Percentiles rank a stretch among this genome's conserved stretches.
Conservation (phyloP, 1,140 invertebrate species). For the Chironomus striatipennis region DNA sequence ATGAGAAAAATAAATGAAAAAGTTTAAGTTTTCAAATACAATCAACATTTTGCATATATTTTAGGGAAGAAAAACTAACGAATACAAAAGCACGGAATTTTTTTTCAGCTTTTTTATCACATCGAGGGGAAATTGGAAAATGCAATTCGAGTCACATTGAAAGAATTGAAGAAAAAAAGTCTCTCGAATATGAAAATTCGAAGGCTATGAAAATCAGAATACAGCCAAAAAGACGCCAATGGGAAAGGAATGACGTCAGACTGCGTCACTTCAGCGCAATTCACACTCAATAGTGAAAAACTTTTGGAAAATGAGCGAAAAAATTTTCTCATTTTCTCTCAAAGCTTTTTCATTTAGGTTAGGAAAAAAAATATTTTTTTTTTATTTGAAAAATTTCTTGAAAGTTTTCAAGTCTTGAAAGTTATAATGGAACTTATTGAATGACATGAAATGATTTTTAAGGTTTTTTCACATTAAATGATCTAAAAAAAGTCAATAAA, state of each 20-base stretch:
- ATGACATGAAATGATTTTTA: too few species aligned
- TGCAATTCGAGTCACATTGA: neutral
- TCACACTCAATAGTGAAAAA: neutral
- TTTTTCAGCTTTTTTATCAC: neutral
- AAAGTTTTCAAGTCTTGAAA: neutral
- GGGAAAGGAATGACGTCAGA: conserved; percentile 3
- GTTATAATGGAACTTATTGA: too few species aligned
- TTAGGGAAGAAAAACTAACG: neutral
- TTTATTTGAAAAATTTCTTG: neutral
- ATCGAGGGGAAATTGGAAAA: neutral
- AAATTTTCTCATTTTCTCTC: too few species aligned
- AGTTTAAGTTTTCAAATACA: neutral
- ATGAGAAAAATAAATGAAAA: neutral
- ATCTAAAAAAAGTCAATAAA: neutral
- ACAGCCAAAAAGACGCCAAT: conserved; percentile 14
- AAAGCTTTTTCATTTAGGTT: neutral
- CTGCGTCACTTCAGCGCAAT: conserved; percentile 18
- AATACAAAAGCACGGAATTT: neutral
- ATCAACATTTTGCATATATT: neutral
- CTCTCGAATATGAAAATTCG: neutral
- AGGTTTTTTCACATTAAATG: too few species aligned
- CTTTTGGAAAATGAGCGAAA: neutral
- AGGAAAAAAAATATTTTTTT: too few species aligned
- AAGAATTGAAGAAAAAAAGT: neutral
- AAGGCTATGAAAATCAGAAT: conserved; percentile 6